Percentiles rank a stretch among this genome's conserved stretches.
phyloP scores from a whole-genome alignment of 2,797 vertebrate genomes.

The Ctenochaetus hawaiiensis region DNA sequence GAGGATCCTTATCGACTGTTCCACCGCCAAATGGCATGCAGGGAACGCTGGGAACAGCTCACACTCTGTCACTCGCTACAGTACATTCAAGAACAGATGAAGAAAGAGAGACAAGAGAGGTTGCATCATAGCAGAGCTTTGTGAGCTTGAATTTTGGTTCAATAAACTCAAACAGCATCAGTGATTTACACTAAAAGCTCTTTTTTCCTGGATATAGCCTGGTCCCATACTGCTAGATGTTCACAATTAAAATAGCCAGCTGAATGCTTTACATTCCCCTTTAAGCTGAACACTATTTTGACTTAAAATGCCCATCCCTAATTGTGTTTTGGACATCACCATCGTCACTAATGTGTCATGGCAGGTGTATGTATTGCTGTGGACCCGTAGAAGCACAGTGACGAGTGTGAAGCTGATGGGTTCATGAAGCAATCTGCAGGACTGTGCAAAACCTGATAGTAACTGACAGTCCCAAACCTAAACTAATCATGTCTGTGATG shows the following conservation, averaged over 20 bases:
- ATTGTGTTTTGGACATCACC: not conserved
- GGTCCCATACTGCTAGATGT: not conserved
- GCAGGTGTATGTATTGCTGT: no score
- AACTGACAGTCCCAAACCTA: conserved; percentile 11
- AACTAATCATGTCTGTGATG: conserved; percentile 22
- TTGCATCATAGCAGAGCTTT: no score
- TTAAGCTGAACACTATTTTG: not conserved
- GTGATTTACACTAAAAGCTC: no score
- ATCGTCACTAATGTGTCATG: not conserved
- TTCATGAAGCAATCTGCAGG: conserved; percentile 1
- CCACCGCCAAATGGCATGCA: no score
- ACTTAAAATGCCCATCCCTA: not conserved
- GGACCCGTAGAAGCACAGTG: not conserved
- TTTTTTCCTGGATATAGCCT: no score
- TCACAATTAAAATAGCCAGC: not conserved
- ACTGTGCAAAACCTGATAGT: conserved; percentile 32
- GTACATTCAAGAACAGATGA: not conserved
- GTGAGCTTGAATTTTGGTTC: no score
- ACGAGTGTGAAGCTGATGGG: no score
- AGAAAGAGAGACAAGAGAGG: not conserved
- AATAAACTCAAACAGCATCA: no score
- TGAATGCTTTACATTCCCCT: not conserved
- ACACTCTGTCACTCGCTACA: not conserved
- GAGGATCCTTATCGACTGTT: not conserved
- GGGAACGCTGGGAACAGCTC: not conserved